These are phyloP conservation scores for Drosophila kanekoi DNA, from an alignment of 2,888 invertebrate genomes.

Conservation along the genomic window DNA sequence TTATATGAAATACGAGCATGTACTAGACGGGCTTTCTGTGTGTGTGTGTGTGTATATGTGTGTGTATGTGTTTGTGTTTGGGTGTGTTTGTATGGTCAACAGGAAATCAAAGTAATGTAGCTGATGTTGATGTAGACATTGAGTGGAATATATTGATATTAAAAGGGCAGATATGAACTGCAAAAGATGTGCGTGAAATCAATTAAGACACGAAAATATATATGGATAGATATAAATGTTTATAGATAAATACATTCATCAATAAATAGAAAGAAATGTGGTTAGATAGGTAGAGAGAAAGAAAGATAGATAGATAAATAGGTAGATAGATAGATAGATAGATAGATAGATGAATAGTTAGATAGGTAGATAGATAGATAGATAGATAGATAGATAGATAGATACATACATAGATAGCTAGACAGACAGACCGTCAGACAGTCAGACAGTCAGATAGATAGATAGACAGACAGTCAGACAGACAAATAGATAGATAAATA, in stretches of 20 bases:
- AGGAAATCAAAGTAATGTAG: conserved; percentile 14
- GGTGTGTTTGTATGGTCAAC: conserved; percentile 5
- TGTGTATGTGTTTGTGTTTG: neutral
- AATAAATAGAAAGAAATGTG: no score
- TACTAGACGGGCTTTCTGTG: neutral
- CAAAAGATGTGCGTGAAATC: neutral
- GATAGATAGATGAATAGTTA: no score
- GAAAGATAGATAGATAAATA: no score
- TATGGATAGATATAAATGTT: neutral
- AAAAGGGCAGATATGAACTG: conserved; percentile 2
- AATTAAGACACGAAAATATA: neutral
- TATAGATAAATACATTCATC: neutral
- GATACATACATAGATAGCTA: no score
- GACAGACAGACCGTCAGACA: no score
- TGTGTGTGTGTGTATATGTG: neutral
- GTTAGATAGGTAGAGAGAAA: no score
- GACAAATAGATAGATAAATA: no score
- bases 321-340: no score
- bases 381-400: no score
- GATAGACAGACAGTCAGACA: no score
- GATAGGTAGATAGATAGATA: no score
- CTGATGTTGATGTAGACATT: neutral
- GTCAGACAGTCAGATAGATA: no score
- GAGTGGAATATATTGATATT: neutral
- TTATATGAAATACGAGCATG: conserved; percentile 44